Percentiles rank a stretch among this genome's conserved stretches.
phyloP scores from a whole-genome alignment of 2,113 vertebrate species.

The Nansenia antarctica region DNA sequence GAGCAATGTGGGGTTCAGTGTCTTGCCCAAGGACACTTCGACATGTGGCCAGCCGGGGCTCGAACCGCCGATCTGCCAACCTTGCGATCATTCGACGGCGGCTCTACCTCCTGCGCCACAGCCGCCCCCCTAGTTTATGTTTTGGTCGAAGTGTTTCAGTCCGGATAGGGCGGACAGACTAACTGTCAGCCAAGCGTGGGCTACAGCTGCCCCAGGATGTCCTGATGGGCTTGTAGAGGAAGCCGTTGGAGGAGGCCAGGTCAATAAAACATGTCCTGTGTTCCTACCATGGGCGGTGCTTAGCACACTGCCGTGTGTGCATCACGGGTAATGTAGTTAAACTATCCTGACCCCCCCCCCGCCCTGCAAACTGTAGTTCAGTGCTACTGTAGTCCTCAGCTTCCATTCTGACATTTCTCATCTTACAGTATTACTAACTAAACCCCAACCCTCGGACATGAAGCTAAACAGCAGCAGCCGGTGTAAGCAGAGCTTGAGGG shows the following conservation, averaged over 20 bases:
- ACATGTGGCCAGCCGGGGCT: too few species aligned
- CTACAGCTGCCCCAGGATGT: conserved; percentile 77
- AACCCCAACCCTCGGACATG: not conserved
- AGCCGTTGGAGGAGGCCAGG: conserved; percentile 80
- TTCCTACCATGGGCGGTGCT: not conserved
- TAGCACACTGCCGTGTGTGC: not conserved
- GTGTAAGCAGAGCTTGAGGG: not conserved
- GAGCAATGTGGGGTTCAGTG: too few species aligned
- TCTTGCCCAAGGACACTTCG: too few species aligned
- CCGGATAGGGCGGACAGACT: too few species aligned
- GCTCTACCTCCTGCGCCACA: too few species aligned
- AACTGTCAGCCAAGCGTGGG: not conserved
- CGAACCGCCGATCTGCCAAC: too few species aligned
- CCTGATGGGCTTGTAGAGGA: conserved; percentile 85
- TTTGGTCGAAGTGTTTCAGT: too few species aligned
- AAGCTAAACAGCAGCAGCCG: not conserved
- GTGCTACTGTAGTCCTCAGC: not conserved
- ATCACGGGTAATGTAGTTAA: not conserved
- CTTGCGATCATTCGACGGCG: too few species aligned
- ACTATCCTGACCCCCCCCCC: not conserved
- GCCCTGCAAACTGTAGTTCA: not conserved
- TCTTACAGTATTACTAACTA: not conserved
- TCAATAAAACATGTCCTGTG: conserved; percentile 34
- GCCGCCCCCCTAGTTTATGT: too few species aligned
- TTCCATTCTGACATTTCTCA: not conserved